Percentiles rank a stretch among this genome's conserved stretches.
Conservation (phyloP, 2,888 invertebrate species). For the Cerceris rybyensis region DNA sequence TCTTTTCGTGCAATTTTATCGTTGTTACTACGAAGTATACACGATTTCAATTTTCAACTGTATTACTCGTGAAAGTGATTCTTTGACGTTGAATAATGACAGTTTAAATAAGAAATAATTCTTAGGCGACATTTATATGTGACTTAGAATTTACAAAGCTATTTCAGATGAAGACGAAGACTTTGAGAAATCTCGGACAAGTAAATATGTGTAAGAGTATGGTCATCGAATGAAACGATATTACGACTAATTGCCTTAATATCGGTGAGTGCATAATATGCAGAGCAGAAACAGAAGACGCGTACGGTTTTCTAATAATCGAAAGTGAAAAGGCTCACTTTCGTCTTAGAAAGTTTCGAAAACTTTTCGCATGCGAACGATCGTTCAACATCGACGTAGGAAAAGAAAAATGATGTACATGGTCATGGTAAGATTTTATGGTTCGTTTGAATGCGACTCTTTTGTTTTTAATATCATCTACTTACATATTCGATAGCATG, state of each 20-base stretch:
- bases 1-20: too few relatives aligned
- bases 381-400: background rate
- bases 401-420: background rate
- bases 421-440: slow-evolving; percentile 32
- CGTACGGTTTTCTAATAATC: slow-evolving; percentile 68
- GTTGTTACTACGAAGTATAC: too few relatives aligned
- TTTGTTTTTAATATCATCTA: slow-evolving; percentile 5
- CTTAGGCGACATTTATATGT: too few relatives aligned
- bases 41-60: too few relatives aligned
- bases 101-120: too few relatives aligned
- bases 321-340: slow-evolving; percentile 76
- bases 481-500: slow-evolving; percentile 18
- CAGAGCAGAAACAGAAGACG: slow-evolving; percentile 9
- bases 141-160: too few relatives aligned
- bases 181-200: too few relatives aligned
- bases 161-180: too few relatives aligned
- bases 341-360: slow-evolving; percentile 72
- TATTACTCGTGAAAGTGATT: too few relatives aligned
- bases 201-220: background rate
- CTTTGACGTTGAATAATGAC: too few relatives aligned
- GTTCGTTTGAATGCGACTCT: slow-evolving; percentile 22
- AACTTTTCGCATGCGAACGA: slow-evolving; percentile 52
- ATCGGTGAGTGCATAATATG: background rate
- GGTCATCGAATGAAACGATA: background rate
- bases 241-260: background rate